A percentile compares a stretch with the other conserved stretches of the same genome.
These are phyloP conservation scores for Ellobium chinense DNA, from an alignment of 2,888 invertebrate species.

Conservation along the genomic window DNA sequence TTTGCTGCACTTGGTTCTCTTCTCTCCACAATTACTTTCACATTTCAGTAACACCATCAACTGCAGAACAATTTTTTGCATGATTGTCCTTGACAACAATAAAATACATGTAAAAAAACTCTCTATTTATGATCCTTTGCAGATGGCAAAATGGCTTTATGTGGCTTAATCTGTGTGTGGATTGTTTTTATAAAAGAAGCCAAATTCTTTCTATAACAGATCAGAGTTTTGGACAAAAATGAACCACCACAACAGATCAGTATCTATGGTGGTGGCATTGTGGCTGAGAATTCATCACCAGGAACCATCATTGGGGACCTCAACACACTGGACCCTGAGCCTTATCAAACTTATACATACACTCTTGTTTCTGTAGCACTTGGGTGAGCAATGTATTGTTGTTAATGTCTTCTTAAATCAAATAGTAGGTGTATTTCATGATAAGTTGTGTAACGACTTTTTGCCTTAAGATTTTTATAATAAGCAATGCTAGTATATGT, in stretches of 20 bases:
- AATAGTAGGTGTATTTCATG: not conserved
- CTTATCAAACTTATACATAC: slow-evolving; percentile 59
- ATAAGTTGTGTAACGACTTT: not conserved
- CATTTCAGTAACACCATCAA: too few relatives aligned
- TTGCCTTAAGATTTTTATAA: too few relatives aligned
- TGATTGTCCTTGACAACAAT: too few relatives aligned
- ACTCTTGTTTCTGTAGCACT: slow-evolving; percentile 52
- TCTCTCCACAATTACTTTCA: too few relatives aligned
- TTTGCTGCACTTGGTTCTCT: too few relatives aligned
- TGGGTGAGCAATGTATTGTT: too few relatives aligned
- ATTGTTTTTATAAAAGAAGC: not conserved
- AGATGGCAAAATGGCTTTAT: too few relatives aligned
- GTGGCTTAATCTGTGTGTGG: too few relatives aligned
- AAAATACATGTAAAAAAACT: not conserved
- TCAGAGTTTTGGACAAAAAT: slow-evolving; percentile 56
- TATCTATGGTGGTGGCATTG: slow-evolving; percentile 53
- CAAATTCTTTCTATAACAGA: not conserved
- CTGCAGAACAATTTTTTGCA: too few relatives aligned
- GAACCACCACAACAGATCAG: slow-evolving; percentile 58
- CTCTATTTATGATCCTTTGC: too few relatives aligned
- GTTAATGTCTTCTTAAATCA: too few relatives aligned
- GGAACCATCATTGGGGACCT: slow-evolving; percentile 58
- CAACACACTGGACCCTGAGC: slow-evolving; percentile 58
- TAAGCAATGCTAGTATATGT: too few relatives aligned
- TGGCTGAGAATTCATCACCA: slow-evolving; percentile 56